Evolutionary conservation across 2,888 invertebrate genomes (phyloP), one percentile per base, ranked within the genome.

Genomic region (Caenorhabditis plicata): DNA sequence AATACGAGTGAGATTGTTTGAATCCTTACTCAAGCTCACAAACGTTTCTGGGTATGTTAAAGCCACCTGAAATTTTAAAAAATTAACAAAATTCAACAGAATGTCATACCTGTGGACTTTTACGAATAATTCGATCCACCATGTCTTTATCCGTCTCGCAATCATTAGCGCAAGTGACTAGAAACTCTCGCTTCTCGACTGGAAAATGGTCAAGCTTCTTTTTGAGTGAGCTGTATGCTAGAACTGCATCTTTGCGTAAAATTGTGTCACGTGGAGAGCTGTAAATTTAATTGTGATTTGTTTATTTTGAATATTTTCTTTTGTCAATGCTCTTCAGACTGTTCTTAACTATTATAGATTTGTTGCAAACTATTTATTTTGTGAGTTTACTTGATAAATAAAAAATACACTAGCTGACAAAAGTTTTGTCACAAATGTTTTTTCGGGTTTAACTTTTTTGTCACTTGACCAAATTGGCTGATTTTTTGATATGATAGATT

Each of bases 31-130:
- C 50, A 68, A 60, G 27, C 63, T 57, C 20, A 72, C 69, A 47
- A 67, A 72, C 11, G 69, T 72, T 33, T 72, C 72, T 11, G 72
- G 72, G 46, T 68, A 72, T 8, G 72, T 72, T 9, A 72, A 52
- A 3, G 66, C 64, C 2, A 69, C 64, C n/a, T n/a, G n/a, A n/a
- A n/a, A n/a, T n/a, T n/a, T n/a, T n/a, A n/a, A n/a, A n/a, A n/a
- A n/a, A n/a, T n/a, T n/a, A n/a, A n/a, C n/a, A n/a, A n/a, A n/a
- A n/a, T n/a, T n/a, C n/a, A n/a, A n/a, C n/a, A n/a, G n/a, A n/a
- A n/a, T n/a, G n/a, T n/a, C n/a, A n/a, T n/a, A n/a, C n/a, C 48
- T 69, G 64, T 17, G 69, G 55, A 20, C 64, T 61, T 35, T 69
- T 69, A 42, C 62, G 67, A 46, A 71, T 60, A 15, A 71, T 65